Evolutionary conservation across 2,113 vertebrate genomes (phyloP), one percentile per base, ranked within the genome.

Genomic region (Phylloscopus trochilus): DNA sequence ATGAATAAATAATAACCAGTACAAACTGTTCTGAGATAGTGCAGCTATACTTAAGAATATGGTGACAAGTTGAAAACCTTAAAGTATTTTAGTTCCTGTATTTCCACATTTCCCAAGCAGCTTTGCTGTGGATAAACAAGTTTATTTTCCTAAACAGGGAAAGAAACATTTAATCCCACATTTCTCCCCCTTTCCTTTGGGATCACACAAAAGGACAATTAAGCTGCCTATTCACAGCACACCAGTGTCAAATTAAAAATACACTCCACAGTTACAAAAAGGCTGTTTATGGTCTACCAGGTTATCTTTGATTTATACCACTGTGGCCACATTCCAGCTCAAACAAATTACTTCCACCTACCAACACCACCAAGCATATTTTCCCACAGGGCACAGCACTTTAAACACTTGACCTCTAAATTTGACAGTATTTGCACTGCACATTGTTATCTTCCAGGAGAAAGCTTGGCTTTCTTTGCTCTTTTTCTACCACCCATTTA

Each of bases 271-370:
- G 35, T 30, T n/a, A 47, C 64, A 56, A 37, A 44, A 49, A 35
- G 64, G 8, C 28, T 46, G 33, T 35, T 94, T 62, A 67, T 78
- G 43, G 66, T 66, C 69, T 69, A 73, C 18, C 58, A 79, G 70
- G 28, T 89, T 87, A n/a, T 22, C 60, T 89, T 31, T 91, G 78
- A 92, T 66, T 93, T 87, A 82, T 58, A 84, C 35, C 72, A 33
- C 77, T 85, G 77, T 62, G 81, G 63, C 67, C 75, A 87, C 79
- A 16, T 23, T 67, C 80, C 63, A 89, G 31, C 59, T 51, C 43
- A 16, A 89, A 87, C 58, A 95, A 89, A 93, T 87, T 74, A 83
- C 59, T 87, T 87, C 58, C 72, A 83, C 81, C 87, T 81, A 74
- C 83, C 92, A 94, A 63, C 80, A 92, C 10, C 44, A 87, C 39